Percentiles rank a stretch among this genome's conserved stretches.
These are phyloP conservation scores for Leptoclinus maculatus DNA, from an alignment of 2,797 vertebrate species.

Conservation along the genomic window DNA sequence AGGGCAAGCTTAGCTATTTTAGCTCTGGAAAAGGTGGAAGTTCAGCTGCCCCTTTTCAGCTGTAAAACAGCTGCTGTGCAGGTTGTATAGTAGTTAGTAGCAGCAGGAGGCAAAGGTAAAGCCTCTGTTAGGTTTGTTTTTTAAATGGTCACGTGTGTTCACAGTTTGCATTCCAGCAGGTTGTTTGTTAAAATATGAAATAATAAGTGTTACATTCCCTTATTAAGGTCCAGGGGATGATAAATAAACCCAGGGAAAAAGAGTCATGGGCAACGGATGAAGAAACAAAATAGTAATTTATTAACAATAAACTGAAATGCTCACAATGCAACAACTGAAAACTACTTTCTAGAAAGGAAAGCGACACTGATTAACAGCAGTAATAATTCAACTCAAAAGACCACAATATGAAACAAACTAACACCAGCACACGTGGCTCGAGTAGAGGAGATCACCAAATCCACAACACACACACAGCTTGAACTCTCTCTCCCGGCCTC, in stretches of 20 bases:
- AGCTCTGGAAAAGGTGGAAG: constrained; percentile 14
- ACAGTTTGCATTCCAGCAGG: neutral
- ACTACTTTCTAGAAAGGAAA: too few relatives aligned
- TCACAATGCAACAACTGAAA: neutral
- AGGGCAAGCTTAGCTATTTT: constrained; percentile 27
- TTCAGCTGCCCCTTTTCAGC: constrained; percentile 21
- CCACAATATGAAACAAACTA: too few relatives aligned
- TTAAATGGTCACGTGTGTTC: neutral
- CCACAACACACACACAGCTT: too few relatives aligned
- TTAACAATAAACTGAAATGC: neutral
- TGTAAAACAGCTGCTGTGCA: constrained; percentile 19
- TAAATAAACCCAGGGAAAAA: neutral
- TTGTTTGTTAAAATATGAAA: neutral
- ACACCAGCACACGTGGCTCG: too few relatives aligned
- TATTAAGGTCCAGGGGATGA: neutral
- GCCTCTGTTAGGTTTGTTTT: neutral
- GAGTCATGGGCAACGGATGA: neutral
- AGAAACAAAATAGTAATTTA: neutral
- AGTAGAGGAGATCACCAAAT: too few relatives aligned
- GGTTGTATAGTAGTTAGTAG: neutral
- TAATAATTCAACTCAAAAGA: too few relatives aligned
- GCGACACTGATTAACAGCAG: too few relatives aligned
- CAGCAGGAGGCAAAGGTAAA: neutral
- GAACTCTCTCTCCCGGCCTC: too few relatives aligned
- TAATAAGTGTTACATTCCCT: neutral